Evolutionary conservation across 2,797 vertebrate species (phyloP).

Genomic region (Hafferia zeledoni): DNA sequence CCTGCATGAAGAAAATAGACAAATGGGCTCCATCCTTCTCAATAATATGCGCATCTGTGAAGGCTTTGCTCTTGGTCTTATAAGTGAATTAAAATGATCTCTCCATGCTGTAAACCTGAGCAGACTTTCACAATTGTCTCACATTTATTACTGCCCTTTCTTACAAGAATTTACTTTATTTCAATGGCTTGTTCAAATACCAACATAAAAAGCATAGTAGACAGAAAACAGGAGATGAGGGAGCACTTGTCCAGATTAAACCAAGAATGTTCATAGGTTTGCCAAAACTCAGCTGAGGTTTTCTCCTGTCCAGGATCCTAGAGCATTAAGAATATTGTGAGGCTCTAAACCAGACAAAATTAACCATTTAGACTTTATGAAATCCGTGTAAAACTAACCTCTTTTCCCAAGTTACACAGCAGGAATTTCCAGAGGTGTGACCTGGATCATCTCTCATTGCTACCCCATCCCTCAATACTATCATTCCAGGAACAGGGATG

Average conservation of each 20-base stretch:
- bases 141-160: not conserved
- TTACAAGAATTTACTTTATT: not conserved
- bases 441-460: not conserved
- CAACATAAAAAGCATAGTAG: not conserved
- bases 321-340: not conserved
- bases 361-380: not conserved
- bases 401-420: not conserved
- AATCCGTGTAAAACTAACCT: not conserved
- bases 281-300: not conserved
- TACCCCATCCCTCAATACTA: not conserved
- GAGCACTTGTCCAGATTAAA: fast-evolving
- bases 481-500: fast-evolving
- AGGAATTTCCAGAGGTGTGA: not conserved
- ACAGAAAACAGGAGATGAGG: not conserved
- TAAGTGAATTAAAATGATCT: not conserved
- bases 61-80: not conserved
- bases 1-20: not conserved
- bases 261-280: not conserved
- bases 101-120: not conserved
- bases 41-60: not conserved
- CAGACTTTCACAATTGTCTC: not conserved
- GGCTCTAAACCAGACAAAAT: not conserved
- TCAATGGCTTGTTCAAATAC: not conserved
- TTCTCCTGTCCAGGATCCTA: not conserved
- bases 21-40: not conserved